Base-by-base conservation (phyloP, 1,140 invertebrate genomes). In the Platorchestia sp. region DNA sequence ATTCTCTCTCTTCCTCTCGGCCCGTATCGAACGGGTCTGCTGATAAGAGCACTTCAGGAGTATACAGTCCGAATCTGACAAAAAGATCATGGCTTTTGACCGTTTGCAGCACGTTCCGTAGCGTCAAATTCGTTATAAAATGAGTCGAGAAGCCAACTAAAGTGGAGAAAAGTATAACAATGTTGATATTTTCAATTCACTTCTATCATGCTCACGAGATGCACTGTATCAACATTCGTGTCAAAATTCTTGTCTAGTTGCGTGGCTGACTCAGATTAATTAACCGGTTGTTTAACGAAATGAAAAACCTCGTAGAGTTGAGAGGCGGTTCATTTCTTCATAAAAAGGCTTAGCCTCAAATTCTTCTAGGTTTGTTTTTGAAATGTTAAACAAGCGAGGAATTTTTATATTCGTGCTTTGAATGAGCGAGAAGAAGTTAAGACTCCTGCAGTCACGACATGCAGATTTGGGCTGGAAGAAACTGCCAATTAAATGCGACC, bases 401-500 rank as follows among this genome's bases (percentile, higher is more conserved):
- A 89, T 44, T 42, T 89, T 89, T 89, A 41, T 89, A 89, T 36
- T 89, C 87, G 87, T 89, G 10, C 41, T 42, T 36, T 44, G 43
- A 41, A 89, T 89, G 43, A 42, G 43, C 87, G 41, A 89, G 42
- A 89, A 89, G 41, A 89, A 89, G 87, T 44, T 42, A 89, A 89
- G 45, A 44, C 91, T 47, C 91, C 43, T 7, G 43, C 45, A 44
- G 91, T 93, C 91, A 93, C 91, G 91, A 93, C 45, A 45, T 93
- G 45, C 43, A 45, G 91, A 40, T 93, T 47, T 27, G 91, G 19
- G 45, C 36, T 93, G 19, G 44, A 40, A 93, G 43, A 93, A 45
- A 93, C 44, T 40, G 91, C 91, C 91, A 93, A 93, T 93, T 93
- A 93, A 93, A 93, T 93, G 91, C 10, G 45, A n/a, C 91, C 91